Evolutionary conservation across 2,888 invertebrate species (phyloP), one percentile per base, ranked within the genome.

Genomic region (Clostera curtula): DNA sequence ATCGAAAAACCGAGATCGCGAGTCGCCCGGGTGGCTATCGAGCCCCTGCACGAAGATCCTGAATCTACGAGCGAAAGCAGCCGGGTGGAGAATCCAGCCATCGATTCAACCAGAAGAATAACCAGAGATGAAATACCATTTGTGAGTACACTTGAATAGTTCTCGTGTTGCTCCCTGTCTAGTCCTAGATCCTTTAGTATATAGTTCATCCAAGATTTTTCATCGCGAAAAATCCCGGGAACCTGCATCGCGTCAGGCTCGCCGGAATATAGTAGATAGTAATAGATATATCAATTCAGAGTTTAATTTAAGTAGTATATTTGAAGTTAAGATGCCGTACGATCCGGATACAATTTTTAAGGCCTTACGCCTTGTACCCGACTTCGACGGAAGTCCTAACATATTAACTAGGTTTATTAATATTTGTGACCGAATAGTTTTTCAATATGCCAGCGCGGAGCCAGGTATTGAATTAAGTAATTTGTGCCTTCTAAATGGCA

Each of bases 381-480:
- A 36, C 9, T 41, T 41, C 12, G 37, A 36, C 15, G 34, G 37
- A 3, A 44, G 46, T 20, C 30, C 37, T 1, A 36, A 44, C 11
- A 29, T 44, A 1, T n/a, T 46, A 1, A 42, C 37, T 0, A 19
- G 46, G 5, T 51, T 56, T 9, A 43, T 53, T 5, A 25, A 27
- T 0, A 14, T 56, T 2, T 52, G 49, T 23, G 52, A 56, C 11
- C 36, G 45, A 12, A 5, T 42, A 16, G 36, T 34, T 3, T 5
- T 5, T 3, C 3, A 13, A 1, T 31, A 26, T 19, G 8, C 30
- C 9, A 22, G 7, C 3, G 11, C 21, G 1, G 25, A 20, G 4
- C 22, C 25, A 1, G 32, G 28, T 2, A 5, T 24, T 3, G 24
- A 34, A 15, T 16, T 37, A 10, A 8, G 4, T 1, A 40, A 43